Evolutionary conservation across 2,113 vertebrate species (phyloP).

Genomic region (Desmodus rotundus): DNA sequence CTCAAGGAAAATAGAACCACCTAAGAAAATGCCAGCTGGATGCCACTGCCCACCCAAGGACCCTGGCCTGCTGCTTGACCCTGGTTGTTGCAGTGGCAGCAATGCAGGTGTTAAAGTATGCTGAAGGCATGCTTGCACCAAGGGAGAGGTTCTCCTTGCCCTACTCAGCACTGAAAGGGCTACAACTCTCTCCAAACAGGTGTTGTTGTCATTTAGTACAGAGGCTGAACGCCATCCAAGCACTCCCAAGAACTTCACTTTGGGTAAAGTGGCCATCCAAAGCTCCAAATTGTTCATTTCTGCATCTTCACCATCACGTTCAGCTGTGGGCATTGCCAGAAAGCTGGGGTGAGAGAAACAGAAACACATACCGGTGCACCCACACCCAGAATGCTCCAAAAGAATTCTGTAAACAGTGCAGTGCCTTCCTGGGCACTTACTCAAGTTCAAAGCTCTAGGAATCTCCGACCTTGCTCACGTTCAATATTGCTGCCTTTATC

Average conservation of each 20-base stretch:
- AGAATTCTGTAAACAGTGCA: background rate
- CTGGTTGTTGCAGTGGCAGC: background rate
- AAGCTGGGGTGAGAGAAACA: background rate
- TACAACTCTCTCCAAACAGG: background rate
- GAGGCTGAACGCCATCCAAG: background rate
- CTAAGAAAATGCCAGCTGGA: background rate
- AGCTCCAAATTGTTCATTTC: background rate
- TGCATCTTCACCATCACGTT: background rate
- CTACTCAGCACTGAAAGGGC: background rate
- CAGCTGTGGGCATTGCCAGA: accelerated
- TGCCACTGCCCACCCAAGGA: background rate
- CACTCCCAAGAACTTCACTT: background rate
- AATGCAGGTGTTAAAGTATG: background rate
- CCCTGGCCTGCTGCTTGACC: no score
- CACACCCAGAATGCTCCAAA: background rate
- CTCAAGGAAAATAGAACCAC: background rate
- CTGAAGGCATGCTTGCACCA: background rate
- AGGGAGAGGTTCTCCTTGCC: background rate
- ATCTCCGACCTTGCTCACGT: background rate
- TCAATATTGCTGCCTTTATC: background rate
- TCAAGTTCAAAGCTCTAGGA: background rate
- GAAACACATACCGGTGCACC: background rate
- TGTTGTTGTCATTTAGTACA: background rate
- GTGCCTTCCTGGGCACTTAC: background rate
- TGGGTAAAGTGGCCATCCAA: background rate